Percentiles rank a stretch among this genome's conserved stretches.
phyloP scores from a whole-genome alignment of 1,140 invertebrate genomes.

The Leptonema lineaticorne region DNA sequence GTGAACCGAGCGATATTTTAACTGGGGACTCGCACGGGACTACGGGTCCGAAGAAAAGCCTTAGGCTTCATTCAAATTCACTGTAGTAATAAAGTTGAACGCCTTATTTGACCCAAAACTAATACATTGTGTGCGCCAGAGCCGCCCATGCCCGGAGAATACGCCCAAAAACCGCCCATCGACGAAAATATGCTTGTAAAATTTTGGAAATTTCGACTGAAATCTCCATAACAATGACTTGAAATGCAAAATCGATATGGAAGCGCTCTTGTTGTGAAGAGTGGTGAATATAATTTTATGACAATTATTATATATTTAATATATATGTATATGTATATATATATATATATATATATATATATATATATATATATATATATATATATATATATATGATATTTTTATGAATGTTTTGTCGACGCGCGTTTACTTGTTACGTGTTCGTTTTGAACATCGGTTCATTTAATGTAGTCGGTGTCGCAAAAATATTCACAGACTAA shows the following conservation, averaged over 20 bases:
- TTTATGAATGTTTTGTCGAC: too few species aligned
- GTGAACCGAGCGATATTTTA: slow-evolving; percentile 10
- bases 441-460: too few species aligned
- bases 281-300: too few species aligned
- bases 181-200: slow-evolving; percentile 18
- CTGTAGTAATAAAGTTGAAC: slow-evolving; percentile 27
- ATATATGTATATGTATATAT: too few species aligned
- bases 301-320: too few species aligned
- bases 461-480: too few species aligned
- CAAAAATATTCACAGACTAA: too few species aligned
- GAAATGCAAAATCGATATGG: slow-evolving; percentile 1
- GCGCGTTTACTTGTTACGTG: too few species aligned
- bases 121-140: slow-evolving; percentile 15
- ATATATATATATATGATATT: too few species aligned
- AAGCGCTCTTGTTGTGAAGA: too few species aligned
- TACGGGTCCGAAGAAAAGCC: background rate
- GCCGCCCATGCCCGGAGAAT: background rate
- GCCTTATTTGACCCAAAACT: slow-evolving; percentile 32
- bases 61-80: slow-evolving; percentile 26
- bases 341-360: too few species aligned
- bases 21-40: background rate
- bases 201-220: slow-evolving; percentile 18
- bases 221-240: slow-evolving; percentile 12
- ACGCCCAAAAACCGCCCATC: background rate
- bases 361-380: too few species aligned